These are phyloP conservation scores for Stylophora pistillata DNA, from an alignment of 64 coral and sea anemone species.

Conservation along the genomic window DNA sequence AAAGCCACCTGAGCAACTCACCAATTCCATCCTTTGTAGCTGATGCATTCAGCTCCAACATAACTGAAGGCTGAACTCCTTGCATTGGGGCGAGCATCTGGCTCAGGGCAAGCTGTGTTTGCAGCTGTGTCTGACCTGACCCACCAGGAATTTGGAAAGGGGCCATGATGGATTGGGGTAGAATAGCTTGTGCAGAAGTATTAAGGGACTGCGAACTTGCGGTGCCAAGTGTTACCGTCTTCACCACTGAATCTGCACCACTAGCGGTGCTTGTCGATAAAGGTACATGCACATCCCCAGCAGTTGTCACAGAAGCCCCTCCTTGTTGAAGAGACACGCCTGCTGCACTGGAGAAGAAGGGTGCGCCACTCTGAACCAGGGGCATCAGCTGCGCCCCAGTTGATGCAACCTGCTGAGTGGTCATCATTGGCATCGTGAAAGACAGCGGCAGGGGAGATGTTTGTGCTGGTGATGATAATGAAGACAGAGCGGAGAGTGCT, in stretches of 20 bases:
- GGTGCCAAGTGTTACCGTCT: background rate
- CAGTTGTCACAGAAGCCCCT: background rate
- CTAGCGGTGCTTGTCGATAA: background rate
- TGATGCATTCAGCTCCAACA: slow-evolving; percentile 21
- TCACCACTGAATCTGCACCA: slow-evolving; percentile 26
- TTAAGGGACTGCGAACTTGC: background rate
- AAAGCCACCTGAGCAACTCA: background rate
- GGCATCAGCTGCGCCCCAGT: slow-evolving; percentile 63
- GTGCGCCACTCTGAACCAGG: slow-evolving; percentile 37
- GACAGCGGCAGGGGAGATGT: slow-evolving; percentile 84
- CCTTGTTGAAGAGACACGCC: slow-evolving; percentile 4
- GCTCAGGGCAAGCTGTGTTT: slow-evolving; percentile 45
- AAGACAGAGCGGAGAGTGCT: slow-evolving; percentile 88
- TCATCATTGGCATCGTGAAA: slow-evolving; percentile 79
- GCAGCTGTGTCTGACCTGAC: slow-evolving; percentile 30
- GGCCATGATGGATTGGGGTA: slow-evolving; percentile 67
- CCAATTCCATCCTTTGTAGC: slow-evolving; percentile 32
- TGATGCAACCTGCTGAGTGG: slow-evolving; percentile 28
- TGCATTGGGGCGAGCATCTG: slow-evolving; percentile 41
- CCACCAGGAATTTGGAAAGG: slow-evolving; percentile 35
- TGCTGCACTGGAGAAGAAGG: slow-evolving; percentile 46
- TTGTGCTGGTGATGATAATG: slow-evolving; percentile 91
- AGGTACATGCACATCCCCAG: background rate
- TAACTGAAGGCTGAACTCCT: slow-evolving; percentile 22
- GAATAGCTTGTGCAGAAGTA: slow-evolving; percentile 46